Conservation (phyloP, 1,140 invertebrate genomes). For the Drosophila chauvacae region DNA sequence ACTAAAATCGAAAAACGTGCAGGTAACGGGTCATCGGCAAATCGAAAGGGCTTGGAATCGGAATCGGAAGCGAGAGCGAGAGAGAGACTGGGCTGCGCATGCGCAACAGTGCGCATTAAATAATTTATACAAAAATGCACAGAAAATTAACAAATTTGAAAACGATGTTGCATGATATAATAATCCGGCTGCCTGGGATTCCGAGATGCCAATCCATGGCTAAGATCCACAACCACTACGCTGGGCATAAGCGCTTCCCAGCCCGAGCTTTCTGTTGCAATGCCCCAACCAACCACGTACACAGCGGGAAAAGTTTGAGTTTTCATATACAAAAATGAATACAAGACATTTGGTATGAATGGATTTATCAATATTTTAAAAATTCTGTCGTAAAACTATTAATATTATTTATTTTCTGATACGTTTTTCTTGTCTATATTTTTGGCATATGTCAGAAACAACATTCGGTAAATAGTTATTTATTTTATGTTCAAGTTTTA, state of each 20-base stretch:
- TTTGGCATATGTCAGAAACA: too few species aligned
- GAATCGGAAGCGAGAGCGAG: background rate
- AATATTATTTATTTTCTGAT: background rate
- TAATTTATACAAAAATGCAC: constrained; percentile 80
- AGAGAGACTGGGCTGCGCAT: constrained; percentile 34
- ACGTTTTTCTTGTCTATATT: background rate
- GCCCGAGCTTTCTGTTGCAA: constrained; percentile 56
- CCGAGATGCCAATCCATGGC: constrained; percentile 32
- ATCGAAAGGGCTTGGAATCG: constrained; percentile 10
- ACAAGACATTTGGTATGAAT: background rate
- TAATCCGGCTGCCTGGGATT: constrained; percentile 47
- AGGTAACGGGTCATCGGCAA: constrained; percentile 39
- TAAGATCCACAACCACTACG: constrained; percentile 2
- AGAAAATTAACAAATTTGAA: constrained; percentile 76
- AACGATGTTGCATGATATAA: constrained; percentile 76
- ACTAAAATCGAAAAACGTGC: constrained; percentile 48
- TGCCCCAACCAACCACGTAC: constrained; percentile 21
- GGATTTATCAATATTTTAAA: background rate
- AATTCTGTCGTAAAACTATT: background rate
- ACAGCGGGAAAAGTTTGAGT: background rate
- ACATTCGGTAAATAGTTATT: background rate
- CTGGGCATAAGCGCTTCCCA: constrained; percentile 15
- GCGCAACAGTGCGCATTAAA: constrained; percentile 76
- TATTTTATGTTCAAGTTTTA: background rate
- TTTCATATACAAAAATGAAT: background rate